These are phyloP conservation scores for Nothobranchius kuhntae DNA, from an alignment of 2,113 vertebrate genomes.

Conservation along the genomic window DNA sequence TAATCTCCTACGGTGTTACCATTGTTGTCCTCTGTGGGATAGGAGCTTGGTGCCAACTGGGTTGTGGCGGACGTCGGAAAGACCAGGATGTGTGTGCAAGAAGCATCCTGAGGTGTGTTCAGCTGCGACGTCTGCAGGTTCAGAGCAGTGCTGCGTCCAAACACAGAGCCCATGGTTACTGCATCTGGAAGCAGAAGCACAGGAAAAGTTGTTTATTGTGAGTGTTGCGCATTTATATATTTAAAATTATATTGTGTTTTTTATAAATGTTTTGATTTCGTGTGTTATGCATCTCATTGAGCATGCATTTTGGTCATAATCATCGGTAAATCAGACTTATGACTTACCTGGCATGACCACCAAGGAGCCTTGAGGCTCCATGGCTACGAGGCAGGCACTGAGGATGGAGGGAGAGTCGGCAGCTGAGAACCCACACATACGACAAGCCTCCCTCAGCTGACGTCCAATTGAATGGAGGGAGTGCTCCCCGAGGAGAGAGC, in stretches of 20 bases:
- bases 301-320: too few relatives aligned
- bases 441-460: conserved; percentile 93
- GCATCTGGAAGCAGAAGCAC: conserved; percentile 80
- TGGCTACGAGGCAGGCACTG: conserved; percentile 97
- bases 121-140: conserved; percentile 98
- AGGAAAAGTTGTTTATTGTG: neutral
- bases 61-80: conserved; percentile 97
- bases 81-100: conserved; percentile 96
- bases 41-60: conserved; percentile 92
- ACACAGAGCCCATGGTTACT: conserved; percentile 98
- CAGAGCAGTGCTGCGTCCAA: conserved; percentile 93
- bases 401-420: conserved; percentile 93
- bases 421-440: conserved; percentile 93
- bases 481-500: conserved; percentile 93
- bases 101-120: conserved; percentile 96
- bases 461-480: conserved; percentile 94
- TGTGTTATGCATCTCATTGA: too few relatives aligned
- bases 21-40: conserved; percentile 92
- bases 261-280: too few relatives aligned
- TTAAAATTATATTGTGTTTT: too few relatives aligned
- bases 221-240: too few relatives aligned
- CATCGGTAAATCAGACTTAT: neutral
- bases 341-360: conserved; percentile 94
- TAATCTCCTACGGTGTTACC: conserved; percentile 73
- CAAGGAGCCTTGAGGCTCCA: conserved; percentile 97